A percentile compares a stretch with the other conserved stretches of the same genome.
Conservation (phyloP, 2,888 invertebrate species). For the Acronicta leporina region DNA sequence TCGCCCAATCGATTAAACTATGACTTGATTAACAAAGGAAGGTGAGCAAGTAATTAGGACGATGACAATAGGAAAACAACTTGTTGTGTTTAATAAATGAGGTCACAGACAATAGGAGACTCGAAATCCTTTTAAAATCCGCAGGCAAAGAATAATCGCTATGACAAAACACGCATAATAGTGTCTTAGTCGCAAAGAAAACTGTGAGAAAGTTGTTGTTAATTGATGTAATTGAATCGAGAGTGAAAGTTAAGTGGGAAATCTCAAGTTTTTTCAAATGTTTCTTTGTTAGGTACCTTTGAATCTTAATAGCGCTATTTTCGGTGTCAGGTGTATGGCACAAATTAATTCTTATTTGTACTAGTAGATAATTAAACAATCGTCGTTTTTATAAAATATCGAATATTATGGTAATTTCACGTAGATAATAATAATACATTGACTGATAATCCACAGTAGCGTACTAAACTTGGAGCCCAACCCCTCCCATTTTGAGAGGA, state of each 20-base stretch:
- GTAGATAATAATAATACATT: no score
- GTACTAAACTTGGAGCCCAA: no score
- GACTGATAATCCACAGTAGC: no score
- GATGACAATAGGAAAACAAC: background rate
- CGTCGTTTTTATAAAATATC: no score
- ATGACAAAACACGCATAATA: constrained; percentile 28
- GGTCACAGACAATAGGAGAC: constrained; percentile 4
- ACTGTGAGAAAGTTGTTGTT: constrained; percentile 76
- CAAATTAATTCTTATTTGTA: background rate
- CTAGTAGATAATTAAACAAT: no score
- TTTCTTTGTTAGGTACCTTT: constrained; percentile 62
- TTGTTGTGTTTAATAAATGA: constrained; percentile 1
- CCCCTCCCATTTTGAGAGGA: no score
- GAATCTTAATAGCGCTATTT: constrained; percentile 49
- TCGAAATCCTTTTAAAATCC: constrained; percentile 5
- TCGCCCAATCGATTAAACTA: background rate
- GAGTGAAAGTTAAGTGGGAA: constrained; percentile 79
- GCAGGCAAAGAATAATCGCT: constrained; percentile 5
- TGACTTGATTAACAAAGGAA: background rate
- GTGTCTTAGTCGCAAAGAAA: constrained; percentile 56
- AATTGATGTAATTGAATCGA: constrained; percentile 73
- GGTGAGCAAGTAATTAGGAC: background rate
- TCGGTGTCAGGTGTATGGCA: constrained; percentile 21
- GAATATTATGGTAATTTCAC: no score
- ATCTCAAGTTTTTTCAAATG: constrained; percentile 60